Conservation (phyloP, 2,797 vertebrate species). For the Periparus ater region DNA sequence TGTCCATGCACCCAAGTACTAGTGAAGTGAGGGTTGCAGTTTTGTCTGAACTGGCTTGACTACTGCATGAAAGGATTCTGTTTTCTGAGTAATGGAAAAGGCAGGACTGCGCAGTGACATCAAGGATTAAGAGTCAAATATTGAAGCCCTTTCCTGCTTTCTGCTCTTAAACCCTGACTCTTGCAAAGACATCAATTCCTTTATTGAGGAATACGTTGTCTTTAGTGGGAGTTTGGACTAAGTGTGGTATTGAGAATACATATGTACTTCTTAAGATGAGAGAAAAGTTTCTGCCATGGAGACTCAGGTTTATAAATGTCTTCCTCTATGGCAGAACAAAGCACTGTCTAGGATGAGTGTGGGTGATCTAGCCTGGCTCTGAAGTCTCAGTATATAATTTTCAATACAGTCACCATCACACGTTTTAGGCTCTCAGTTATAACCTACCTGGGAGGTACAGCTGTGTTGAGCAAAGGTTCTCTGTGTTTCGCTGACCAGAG, state of each 20-base stretch:
- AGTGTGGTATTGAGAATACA: not conserved
- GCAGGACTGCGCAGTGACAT: not conserved
- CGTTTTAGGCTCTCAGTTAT: not conserved
- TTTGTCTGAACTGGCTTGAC: not conserved
- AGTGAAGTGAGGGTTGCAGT: not conserved
- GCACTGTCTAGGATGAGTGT: not conserved
- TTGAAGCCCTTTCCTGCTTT: not conserved
- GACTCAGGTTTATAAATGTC: not conserved
- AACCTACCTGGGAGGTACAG: not conserved
- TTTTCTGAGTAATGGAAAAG: conserved; percentile 2
- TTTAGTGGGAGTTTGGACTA: not conserved
- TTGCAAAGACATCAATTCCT: not conserved
- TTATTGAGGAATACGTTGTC: not conserved
- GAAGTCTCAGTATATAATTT: not conserved
- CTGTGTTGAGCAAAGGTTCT: not conserved
- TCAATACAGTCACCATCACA: not conserved
- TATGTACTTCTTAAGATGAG: not conserved
- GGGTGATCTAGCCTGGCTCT: not conserved
- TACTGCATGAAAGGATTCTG: accelerated
- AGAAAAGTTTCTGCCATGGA: not conserved
- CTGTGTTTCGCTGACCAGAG: conserved; percentile 32
- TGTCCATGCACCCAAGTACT: not conserved
- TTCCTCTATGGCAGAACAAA: not conserved
- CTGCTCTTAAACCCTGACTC: not conserved
- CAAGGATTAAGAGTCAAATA: not conserved